Conservation (phyloP, 92 coral and sea anemone species). For the Virgularia gustaviana region DNA sequence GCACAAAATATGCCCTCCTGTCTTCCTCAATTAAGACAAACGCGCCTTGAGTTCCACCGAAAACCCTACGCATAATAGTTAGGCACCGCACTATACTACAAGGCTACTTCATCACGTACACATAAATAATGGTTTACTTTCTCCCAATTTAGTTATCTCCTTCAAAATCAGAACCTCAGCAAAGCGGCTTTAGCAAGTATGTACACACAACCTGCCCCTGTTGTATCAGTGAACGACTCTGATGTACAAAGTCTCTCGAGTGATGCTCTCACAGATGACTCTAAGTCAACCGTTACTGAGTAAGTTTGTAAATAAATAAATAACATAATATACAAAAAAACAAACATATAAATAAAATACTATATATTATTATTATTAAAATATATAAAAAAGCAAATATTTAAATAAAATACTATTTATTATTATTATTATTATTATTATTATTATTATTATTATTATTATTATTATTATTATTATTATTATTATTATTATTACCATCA, state of each 20-base stretch:
- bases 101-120: no score
- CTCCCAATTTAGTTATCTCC: conserved; percentile 64
- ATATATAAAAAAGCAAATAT: no score
- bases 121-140: no score
- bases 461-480: no score
- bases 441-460: no score
- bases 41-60: conserved; percentile 7
- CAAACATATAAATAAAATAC: background rate
- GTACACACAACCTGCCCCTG: conserved; percentile 67
- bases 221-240: conserved; percentile 76
- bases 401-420: no score
- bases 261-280: conserved; percentile 94
- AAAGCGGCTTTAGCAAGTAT: conserved; percentile 55
- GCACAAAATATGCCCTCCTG: conserved; percentile 25
- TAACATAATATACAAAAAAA: background rate
- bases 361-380: no score
- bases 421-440: no score
- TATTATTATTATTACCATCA: no score
- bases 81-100: no score
- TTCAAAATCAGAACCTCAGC: conserved; percentile 36
- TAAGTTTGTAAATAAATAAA: conserved; percentile 27
- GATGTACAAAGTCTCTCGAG: conserved; percentile 92
- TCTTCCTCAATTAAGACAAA: conserved; percentile 23
- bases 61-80: background rate
- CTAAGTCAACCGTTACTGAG: conserved; percentile 78